Evolutionary conservation across 2,113 vertebrate genomes (phyloP).

Genomic region (Pica pica): DNA sequence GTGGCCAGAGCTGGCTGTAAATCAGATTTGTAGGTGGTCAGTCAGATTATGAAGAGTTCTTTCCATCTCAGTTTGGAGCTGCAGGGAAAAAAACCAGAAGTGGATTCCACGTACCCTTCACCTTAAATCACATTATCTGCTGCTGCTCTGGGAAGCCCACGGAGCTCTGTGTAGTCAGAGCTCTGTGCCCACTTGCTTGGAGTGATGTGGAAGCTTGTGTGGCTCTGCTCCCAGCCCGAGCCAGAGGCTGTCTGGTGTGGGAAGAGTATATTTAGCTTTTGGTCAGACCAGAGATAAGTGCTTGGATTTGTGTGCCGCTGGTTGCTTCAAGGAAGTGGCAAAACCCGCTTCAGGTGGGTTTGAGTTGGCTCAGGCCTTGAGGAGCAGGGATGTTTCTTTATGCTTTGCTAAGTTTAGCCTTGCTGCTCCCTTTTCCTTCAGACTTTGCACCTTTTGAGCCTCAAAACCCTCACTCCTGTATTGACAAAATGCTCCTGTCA

Average conservation of each 20-base stretch:
- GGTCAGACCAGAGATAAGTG: background rate
- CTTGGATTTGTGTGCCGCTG: background rate
- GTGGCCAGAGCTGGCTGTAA: background rate
- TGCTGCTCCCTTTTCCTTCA: background rate
- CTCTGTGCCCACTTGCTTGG: background rate
- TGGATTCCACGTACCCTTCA: background rate
- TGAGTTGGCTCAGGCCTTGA: background rate
- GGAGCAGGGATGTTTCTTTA: background rate
- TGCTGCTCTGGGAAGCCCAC: background rate
- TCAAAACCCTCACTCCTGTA: background rate
- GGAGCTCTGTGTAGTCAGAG: background rate
- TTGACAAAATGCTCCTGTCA: background rate
- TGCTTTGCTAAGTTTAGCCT: background rate
- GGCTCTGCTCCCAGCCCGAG: background rate
- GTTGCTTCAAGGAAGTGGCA: background rate
- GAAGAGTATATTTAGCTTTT: background rate
- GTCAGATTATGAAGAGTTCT: background rate
- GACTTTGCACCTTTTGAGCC: background rate
- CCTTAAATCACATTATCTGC: background rate
- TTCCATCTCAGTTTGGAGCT: background rate
- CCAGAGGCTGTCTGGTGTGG: background rate
- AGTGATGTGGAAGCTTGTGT: background rate
- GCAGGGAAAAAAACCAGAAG: rapidly evolving
- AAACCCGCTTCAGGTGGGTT: background rate
- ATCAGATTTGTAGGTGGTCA: background rate